phyloP scores from a whole-genome alignment of 2,888 invertebrate genomes.

The Kuschelorhynchus macadamiae region DNA sequence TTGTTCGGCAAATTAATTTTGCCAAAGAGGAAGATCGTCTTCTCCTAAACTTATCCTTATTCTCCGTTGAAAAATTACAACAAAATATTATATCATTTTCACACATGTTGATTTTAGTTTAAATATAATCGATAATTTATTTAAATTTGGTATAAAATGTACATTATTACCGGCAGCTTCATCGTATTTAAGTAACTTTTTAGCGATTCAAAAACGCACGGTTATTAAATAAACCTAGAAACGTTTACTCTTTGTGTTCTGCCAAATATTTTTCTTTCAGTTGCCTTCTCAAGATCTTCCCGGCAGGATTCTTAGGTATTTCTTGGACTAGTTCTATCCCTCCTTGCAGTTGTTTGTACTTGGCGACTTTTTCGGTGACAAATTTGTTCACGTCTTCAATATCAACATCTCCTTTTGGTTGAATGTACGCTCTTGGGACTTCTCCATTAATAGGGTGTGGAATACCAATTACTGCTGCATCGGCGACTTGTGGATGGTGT shows the following conservation, averaged over 20 bases:
- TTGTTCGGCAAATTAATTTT: too few relatives aligned
- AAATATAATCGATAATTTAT: too few relatives aligned
- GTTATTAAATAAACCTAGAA: too few relatives aligned
- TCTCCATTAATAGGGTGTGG: conserved; percentile 80
- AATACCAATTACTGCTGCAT: conserved; percentile 88
- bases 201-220: too few relatives aligned
- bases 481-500: conserved; percentile 80
- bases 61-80: too few relatives aligned
- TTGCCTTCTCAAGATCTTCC: conserved; percentile 53
- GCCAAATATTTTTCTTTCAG: conserved; percentile 46
- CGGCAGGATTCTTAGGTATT: conserved; percentile 54
- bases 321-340: conserved; percentile 52
- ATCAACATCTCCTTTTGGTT: conserved; percentile 68
- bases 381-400: conserved; percentile 75
- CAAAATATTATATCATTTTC: too few relatives aligned
- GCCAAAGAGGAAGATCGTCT: too few relatives aligned
- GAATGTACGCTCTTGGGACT: conserved; percentile 82
- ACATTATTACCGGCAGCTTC: too few relatives aligned
- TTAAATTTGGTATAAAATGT: too few relatives aligned
- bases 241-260: conserved; percentile 7
- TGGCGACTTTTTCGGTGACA: conserved; percentile 78
- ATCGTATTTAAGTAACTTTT: too few relatives aligned
- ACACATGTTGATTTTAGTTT: too few relatives aligned
- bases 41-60: too few relatives aligned
- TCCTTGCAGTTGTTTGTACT: conserved; percentile 78